phyloP scores from a whole-genome alignment of 2,888 invertebrate genomes.

The Chrysolina americana region DNA sequence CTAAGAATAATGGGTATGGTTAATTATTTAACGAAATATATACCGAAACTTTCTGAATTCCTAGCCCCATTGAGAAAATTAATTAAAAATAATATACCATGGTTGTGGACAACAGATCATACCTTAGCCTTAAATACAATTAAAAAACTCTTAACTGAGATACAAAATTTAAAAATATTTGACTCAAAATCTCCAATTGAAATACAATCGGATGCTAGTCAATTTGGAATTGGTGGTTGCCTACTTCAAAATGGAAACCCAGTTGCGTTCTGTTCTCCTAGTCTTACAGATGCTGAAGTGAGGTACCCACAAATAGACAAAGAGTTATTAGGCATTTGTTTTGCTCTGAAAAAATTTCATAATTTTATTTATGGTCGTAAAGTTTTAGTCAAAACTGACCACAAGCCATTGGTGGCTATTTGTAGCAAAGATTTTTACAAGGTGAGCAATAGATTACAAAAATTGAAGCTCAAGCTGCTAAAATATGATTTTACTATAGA shows the following conservation, averaged over 20 bases:
- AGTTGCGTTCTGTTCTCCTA: conserved; percentile 55
- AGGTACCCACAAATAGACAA: conserved; percentile 58
- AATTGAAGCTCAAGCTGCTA: conserved; percentile 28
- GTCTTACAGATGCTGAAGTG: conserved; percentile 52
- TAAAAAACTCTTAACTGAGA: background rate
- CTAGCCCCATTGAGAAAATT: background rate
- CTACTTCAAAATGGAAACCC: conserved; percentile 47
- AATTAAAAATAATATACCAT: background rate
- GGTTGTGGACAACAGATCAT: background rate
- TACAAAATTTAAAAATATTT: background rate
- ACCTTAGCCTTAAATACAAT: background rate
- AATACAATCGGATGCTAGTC: conserved; percentile 6
- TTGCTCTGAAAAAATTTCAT: conserved; percentile 51
- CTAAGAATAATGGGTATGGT: conserved; percentile 19
- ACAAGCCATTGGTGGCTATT: conserved; percentile 26
- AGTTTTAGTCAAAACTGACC: conserved; percentile 50
- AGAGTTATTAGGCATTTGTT: conserved; percentile 59
- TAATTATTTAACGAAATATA: conserved; percentile 17
- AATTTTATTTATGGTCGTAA: conserved; percentile 51
- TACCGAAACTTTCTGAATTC: background rate
- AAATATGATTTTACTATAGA: conserved; percentile 28
- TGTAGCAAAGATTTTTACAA: conserved; percentile 28
- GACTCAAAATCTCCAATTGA: conserved; percentile 4
- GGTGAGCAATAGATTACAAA: conserved; percentile 26
- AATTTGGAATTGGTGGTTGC: conserved; percentile 35